Percentiles rank a stretch among this genome's conserved stretches.
phyloP scores from a whole-genome alignment of 2,113 vertebrate species.

The Pantherophis guttatus region DNA sequence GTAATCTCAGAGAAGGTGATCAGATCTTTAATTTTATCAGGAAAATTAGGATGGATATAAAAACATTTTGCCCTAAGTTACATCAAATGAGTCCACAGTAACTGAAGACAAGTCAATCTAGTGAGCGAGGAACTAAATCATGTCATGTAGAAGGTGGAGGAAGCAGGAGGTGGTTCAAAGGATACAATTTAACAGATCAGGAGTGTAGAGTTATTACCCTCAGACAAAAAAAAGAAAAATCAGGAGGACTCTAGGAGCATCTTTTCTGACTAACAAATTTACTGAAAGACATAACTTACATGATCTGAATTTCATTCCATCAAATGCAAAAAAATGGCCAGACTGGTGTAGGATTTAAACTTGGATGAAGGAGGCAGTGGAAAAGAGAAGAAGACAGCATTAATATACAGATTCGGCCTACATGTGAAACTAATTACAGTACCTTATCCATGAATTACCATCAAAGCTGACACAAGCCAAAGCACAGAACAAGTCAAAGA shows the following conservation, averaged over 20 bases:
- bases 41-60: neutral
- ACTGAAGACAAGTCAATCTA: neutral
- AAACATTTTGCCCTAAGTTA: neutral
- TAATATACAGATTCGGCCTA: neutral
- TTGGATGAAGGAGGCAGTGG: neutral
- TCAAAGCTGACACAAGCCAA: neutral
- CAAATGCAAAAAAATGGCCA: neutral
- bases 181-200: neutral
- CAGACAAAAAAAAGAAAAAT: neutral
- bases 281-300: neutral
- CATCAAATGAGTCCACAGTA: neutral
- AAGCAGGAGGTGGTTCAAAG: neutral
- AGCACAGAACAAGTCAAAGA: neutral
- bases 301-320: neutral
- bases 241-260: neutral
- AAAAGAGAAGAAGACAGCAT: neutral
- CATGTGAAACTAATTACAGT: neutral
- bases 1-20: neutral
- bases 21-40: neutral
- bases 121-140: neutral
- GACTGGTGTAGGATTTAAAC: neutral
- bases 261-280: neutral
- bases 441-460: neutral
- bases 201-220: neutral
- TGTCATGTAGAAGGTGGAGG: neutral